Percentiles rank a stretch among this genome's conserved stretches.
phyloP scores from a whole-genome alignment of 2,113 vertebrate genomes.

The Brachypodius melanocephalos region DNA sequence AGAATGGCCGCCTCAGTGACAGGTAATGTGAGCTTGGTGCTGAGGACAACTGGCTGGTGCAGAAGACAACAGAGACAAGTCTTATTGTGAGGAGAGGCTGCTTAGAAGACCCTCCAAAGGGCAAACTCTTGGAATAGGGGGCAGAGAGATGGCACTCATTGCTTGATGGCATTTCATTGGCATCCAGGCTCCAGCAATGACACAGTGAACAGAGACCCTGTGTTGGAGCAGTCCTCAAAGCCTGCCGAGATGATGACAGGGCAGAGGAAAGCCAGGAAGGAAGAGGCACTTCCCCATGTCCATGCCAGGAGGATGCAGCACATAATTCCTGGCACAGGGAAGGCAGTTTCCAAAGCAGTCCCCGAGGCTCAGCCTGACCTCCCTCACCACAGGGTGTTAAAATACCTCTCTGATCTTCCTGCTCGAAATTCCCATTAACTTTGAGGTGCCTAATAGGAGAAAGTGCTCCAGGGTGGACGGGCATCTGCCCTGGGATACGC shows the following conservation, averaged over 20 bases:
- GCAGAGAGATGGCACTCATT: not conserved
- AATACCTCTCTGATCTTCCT: not conserved
- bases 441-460: not conserved
- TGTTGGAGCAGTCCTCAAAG: not conserved
- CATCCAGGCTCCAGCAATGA: not conserved
- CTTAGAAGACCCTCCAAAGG: not conserved
- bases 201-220: not conserved
- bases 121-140: not conserved
- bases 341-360: not conserved
- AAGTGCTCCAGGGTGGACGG: fast-evolving
- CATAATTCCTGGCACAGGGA: not conserved
- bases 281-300: fast-evolving
- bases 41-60: not conserved
- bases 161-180: not conserved
- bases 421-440: fast-evolving
- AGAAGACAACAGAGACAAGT: not conserved
- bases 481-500: fast-evolving
- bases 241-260: not conserved
- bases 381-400: not conserved
- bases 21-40: not conserved
- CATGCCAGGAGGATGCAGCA: not conserved
- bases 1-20: not conserved
- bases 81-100: not conserved
- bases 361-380: not conserved
- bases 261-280: not conserved